phyloP scores from a whole-genome alignment of 1,140 invertebrate species.

The Nephotettix cincticeps region DNA sequence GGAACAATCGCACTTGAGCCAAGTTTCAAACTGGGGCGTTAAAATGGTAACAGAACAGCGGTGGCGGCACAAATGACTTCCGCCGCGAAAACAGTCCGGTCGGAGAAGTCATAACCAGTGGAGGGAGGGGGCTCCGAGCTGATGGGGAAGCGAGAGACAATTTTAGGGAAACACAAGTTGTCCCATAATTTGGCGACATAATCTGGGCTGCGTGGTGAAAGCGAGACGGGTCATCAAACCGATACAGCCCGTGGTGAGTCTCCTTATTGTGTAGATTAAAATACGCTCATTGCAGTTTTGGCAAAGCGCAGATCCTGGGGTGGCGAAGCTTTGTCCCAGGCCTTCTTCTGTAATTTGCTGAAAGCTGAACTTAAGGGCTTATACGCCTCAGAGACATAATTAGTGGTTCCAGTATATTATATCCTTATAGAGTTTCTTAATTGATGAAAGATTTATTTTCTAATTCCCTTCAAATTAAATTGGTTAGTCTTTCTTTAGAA shows the following conservation, averaged over 20 bases:
- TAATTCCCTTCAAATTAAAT: too few species aligned
- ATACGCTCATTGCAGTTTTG: too few species aligned
- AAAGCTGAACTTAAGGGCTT: too few species aligned
- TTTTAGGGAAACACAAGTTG: constrained; percentile 11
- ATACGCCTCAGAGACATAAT: too few species aligned
- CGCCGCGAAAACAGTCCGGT: not conserved
- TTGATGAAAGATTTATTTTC: too few species aligned
- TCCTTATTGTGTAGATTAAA: constrained; percentile 12
- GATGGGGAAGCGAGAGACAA: constrained; percentile 2
- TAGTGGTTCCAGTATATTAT: too few species aligned
- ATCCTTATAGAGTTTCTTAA: too few species aligned
- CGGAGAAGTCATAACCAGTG: constrained; percentile 6
- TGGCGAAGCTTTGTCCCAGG: too few species aligned
- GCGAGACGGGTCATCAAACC: not conserved
- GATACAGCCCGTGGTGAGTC: not conserved
- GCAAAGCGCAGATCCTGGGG: too few species aligned
- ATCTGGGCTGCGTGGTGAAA: not conserved
- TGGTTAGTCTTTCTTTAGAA: too few species aligned
- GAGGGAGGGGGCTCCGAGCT: not conserved
- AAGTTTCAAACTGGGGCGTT: constrained; percentile 12
- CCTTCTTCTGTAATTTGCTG: too few species aligned
- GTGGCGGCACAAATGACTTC: not conserved
- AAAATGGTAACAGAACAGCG: constrained; percentile 1
- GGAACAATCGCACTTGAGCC: not conserved
- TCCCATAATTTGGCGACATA: constrained; percentile 9